phyloP scores from a whole-genome alignment of 2,113 vertebrate genomes.

The Kobus ellipsiprymnus region DNA sequence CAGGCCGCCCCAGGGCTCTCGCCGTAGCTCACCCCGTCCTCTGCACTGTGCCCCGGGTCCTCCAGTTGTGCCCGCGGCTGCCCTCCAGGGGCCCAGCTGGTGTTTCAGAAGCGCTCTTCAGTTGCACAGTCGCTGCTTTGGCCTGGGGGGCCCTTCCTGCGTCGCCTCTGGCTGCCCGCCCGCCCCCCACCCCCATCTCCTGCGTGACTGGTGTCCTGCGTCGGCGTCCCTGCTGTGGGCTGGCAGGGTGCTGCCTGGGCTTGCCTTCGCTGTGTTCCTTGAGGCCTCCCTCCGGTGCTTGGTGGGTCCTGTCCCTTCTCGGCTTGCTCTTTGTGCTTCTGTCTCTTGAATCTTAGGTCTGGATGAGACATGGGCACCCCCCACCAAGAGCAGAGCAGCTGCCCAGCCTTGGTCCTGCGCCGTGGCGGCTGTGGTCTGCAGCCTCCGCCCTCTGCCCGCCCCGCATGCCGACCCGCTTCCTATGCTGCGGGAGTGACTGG shows the following conservation, averaged over 20 bases:
- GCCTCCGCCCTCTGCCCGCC: rapidly evolving
- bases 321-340: not conserved
- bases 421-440: not conserved
- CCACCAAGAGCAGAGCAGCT: not conserved
- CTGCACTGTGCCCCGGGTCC: not conserved
- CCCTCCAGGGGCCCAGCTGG: no score
- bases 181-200: not conserved
- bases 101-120: rapidly evolving
- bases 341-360: not conserved
- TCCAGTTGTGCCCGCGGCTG: not conserved
- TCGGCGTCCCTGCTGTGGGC: not conserved
- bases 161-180: rapidly evolving
- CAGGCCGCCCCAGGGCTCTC: not conserved
- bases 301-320: not conserved
- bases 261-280: not conserved
- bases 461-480: rapidly evolving
- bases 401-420: not conserved
- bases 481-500: not conserved
- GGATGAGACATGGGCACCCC: not conserved
- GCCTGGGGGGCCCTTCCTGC: rapidly evolving
- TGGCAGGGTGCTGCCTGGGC: rapidly evolving
- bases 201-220: rapidly evolving
- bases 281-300: not conserved
- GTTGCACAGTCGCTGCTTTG: rapidly evolving
- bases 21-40: not conserved